Evolutionary conservation across 2,113 vertebrate species (phyloP).

Genomic region (Malurus alboscapulatus): DNA sequence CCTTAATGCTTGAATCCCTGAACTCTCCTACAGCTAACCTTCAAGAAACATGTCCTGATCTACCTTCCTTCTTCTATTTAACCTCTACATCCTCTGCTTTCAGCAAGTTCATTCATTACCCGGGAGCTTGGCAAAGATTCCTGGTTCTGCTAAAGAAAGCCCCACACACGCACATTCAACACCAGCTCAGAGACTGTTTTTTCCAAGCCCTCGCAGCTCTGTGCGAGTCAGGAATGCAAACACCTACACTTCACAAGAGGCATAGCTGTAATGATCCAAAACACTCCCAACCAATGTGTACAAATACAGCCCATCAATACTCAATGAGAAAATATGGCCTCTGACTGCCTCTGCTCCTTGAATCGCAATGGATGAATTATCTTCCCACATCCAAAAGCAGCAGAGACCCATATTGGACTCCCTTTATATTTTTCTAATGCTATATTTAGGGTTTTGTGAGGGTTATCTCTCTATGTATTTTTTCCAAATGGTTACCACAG

Average conservation of each 20-base stretch:
- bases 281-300: constrained; percentile 33
- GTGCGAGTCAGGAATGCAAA: constrained; percentile 39
- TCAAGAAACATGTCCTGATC: background rate
- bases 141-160: constrained; percentile 7
- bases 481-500: background rate
- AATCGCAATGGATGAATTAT: constrained; percentile 1
- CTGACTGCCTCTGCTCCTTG: constrained; percentile 20
- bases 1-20: background rate
- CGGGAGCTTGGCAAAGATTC: background rate
- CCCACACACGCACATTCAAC: background rate
- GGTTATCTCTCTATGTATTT: background rate
- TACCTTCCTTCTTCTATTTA: background rate
- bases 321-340: constrained; percentile 2
- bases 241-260: constrained; percentile 47
- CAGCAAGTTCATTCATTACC: constrained; percentile 22
- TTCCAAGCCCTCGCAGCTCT: background rate
- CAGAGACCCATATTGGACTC: background rate
- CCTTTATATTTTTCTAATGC: background rate
- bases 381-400: constrained; percentile 15
- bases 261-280: constrained; percentile 22
- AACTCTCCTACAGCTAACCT: background rate
- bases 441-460: background rate
- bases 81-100: background rate
- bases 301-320: constrained; percentile 41
- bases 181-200: background rate